Evolutionary conservation across 2,888 invertebrate species (phyloP).

Genomic region (Caenorhabditis uteleia): DNA sequence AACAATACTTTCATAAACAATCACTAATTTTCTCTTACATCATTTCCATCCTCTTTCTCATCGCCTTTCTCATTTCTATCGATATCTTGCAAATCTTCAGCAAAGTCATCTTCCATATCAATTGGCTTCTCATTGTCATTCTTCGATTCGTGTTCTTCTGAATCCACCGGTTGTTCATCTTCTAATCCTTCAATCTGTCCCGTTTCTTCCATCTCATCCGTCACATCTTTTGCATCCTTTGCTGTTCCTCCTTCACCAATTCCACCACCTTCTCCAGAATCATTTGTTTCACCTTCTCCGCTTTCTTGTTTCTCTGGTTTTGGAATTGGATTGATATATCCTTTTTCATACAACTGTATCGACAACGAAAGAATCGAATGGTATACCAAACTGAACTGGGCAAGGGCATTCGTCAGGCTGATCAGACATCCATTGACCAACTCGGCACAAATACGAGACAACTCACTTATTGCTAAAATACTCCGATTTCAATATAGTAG

Average conservation of each 20-base stretch:
- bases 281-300: slow-evolving; percentile 73
- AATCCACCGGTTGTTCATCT: slow-evolving; percentile 41
- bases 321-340: slow-evolving; percentile 84
- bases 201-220: slow-evolving; percentile 84
- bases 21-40: slow-evolving; percentile 37
- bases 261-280: slow-evolving; percentile 56
- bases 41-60: slow-evolving; percentile 75
- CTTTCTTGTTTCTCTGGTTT: slow-evolving; percentile 76
- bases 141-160: slow-evolving; percentile 78
- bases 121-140: slow-evolving; percentile 66
- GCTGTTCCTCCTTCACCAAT: slow-evolving; percentile 60
- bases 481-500: too few species aligned
- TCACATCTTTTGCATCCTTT: slow-evolving; percentile 87
- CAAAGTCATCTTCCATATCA: slow-evolving; percentile 69
- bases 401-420: slow-evolving; percentile 14
- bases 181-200: slow-evolving; percentile 66
- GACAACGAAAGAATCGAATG: slow-evolving; percentile 41
- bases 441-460: slow-evolving; percentile 6
- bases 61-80: slow-evolving; percentile 73
- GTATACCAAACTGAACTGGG: slow-evolving; percentile 16
- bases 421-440: slow-evolving; percentile 6
- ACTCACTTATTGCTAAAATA: too few species aligned
- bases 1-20: background rate
- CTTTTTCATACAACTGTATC: slow-evolving; percentile 70
- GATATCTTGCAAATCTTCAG: slow-evolving; percentile 63